Evolutionary conservation across 2,888 invertebrate species (phyloP).

Genomic region (Ennomos fuscantarius): DNA sequence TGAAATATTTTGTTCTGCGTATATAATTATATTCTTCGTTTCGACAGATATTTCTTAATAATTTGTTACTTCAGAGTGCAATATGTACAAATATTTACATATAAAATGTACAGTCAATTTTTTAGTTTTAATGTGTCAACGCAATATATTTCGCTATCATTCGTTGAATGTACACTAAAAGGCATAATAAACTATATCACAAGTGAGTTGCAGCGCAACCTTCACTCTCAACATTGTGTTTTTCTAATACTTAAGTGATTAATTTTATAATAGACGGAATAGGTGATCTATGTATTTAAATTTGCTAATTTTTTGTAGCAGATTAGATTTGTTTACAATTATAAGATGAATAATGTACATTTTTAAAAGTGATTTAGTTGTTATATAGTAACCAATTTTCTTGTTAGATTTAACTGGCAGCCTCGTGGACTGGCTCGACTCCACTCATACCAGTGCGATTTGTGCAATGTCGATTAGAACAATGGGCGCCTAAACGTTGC

Average conservation of each 20-base stretch:
- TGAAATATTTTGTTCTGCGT: conserved; percentile 72
- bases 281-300: conserved; percentile 83
- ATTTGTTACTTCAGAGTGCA: conserved; percentile 87
- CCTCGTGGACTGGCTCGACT: conserved; percentile 67
- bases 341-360: conserved; percentile 83
- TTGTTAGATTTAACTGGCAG: conserved; percentile 79
- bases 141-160: conserved; percentile 77
- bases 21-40: conserved; percentile 77
- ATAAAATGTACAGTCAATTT: conserved; percentile 83
- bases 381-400: conserved; percentile 83
- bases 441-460: conserved; percentile 78
- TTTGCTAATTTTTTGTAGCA: conserved; percentile 85
- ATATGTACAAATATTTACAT: conserved; percentile 90
- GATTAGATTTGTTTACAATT: conserved; percentile 82
- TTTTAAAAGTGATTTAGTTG: conserved; percentile 85
- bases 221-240: conserved; percentile 74
- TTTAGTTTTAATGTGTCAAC: conserved; percentile 83
- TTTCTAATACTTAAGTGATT: conserved; percentile 82
- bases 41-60: conserved; percentile 78
- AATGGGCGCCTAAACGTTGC: conserved; percentile 39
- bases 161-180: conserved; percentile 79
- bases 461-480: conserved; percentile 74
- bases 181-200: conserved; percentile 81
- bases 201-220: conserved; percentile 61
- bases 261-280: conserved; percentile 81